Percentiles rank a stretch among this genome's conserved stretches.
Evolutionary conservation across 1,140 invertebrate genomes (phyloP).

Genomic region (Oreohelix idahoensis): DNA sequence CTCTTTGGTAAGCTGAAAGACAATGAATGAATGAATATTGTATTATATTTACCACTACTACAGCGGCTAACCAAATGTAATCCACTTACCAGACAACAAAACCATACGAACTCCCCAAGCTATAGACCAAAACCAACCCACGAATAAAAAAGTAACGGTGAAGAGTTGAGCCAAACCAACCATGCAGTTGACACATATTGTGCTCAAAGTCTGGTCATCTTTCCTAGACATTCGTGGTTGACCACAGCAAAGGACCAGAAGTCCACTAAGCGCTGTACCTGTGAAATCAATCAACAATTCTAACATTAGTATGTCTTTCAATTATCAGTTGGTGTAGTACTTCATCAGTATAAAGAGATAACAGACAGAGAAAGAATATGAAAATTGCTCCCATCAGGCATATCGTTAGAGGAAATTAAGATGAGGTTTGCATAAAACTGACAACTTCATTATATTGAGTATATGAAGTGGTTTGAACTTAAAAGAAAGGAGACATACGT

Average conservation of each 20-base stretch:
- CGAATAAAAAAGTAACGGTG: slow-evolving; percentile 92
- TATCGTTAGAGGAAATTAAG: no score
- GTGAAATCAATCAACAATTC: slow-evolving; percentile 32
- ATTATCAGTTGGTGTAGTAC: neutral
- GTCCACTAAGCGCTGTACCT: slow-evolving; percentile 90
- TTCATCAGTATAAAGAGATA: no score
- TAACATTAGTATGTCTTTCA: neutral
- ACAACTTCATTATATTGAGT: no score
- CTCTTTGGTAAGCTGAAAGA: no score
- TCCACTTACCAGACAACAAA: slow-evolving; percentile 59
- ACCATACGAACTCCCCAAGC: slow-evolving; percentile 95
- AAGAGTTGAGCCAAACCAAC: slow-evolving; percentile 90
- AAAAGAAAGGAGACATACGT: no score
- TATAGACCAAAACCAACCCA: slow-evolving; percentile 97
- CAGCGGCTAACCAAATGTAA: neutral
- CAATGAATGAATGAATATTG: no score
- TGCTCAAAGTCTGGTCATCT: slow-evolving; percentile 57
- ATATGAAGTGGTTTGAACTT: no score
- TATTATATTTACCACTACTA: no score
- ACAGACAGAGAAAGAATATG: no score
- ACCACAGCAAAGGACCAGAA: slow-evolving; percentile 89
- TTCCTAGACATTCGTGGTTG: slow-evolving; percentile 84
- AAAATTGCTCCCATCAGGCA: no score
- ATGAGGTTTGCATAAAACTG: no score
- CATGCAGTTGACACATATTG: slow-evolving; percentile 83